Conservation (phyloP, 2,888 invertebrate genomes). For the Drosophila nr. fundita region DNA sequence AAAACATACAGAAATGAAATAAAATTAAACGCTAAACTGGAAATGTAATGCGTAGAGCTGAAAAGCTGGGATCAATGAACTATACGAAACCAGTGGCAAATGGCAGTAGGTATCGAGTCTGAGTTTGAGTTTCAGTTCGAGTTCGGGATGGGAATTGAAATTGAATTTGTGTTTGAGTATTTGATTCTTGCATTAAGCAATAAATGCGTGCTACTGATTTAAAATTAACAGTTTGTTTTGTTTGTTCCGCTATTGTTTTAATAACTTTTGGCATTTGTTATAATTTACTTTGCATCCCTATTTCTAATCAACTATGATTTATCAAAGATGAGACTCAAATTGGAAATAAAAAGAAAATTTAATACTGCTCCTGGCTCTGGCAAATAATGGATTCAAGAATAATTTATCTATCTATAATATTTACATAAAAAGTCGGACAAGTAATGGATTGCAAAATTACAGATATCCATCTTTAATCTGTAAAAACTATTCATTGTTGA, state of each 20-base stretch:
- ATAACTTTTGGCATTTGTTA: neutral
- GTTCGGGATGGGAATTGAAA: neutral
- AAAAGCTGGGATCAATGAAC: constrained; percentile 75
- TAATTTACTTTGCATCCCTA: neutral
- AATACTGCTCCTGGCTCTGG: neutral
- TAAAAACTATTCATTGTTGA: neutral
- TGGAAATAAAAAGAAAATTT: neutral
- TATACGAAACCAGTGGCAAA: constrained; percentile 54
- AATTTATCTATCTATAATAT: neutral
- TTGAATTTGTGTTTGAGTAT: constrained; percentile 10
- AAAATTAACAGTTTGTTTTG: neutral
- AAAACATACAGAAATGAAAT: constrained; percentile 50
- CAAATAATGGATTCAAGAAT: neutral
- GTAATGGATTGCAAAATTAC: no score
- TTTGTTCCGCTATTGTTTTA: neutral
- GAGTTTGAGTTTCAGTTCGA: constrained; percentile 21
- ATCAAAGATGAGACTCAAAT: neutral
- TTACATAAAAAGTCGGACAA: neutral
- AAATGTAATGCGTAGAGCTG: constrained; percentile 75
- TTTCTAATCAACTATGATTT: neutral
- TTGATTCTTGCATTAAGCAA: constrained; percentile 49
- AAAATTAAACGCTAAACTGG: constrained; percentile 75
- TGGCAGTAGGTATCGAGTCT: constrained; percentile 38
- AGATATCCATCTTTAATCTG: neutral
- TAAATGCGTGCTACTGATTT: constrained; percentile 23